Base-by-base conservation (phyloP, 2,888 invertebrate genomes). In the Caenorhabditis sinica region DNA sequence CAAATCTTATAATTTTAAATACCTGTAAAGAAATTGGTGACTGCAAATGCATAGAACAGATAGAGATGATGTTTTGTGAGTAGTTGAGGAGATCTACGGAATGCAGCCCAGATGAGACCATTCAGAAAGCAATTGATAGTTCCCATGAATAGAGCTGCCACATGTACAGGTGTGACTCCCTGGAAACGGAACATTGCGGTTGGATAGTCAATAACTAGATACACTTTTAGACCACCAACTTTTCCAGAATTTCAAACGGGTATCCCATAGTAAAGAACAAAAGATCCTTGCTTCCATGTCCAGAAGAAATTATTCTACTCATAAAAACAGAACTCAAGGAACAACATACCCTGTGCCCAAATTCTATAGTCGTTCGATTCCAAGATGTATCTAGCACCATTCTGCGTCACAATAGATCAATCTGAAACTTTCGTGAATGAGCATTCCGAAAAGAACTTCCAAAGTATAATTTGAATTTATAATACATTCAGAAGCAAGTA, bases 21-120 rank as follows among this genome's bases (percentile, higher is more conserved):
- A 89, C 89, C 89, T 45, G 89, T 87, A 33, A 89, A 82, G 51
- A 84, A 86, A 63, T 89, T 89, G 13, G 89, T 87, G n/a, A 89
- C 75, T 1, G 89, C 87, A 53, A 89, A 85, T 1, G 83, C 82
- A 30, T 87, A 89, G 66, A 89, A 89, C n/a, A 89, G 71, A 45
- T 89, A 82, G 5, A 89, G 80, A 49, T 89, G 87, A 56, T 87
- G 87, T 68, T 89, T 89, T 43, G 82, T 73, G 40, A 89, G 82
- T 33, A 88, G 51, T 15, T 74, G 83, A 6, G 86, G 82, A 17
- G 84, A 85, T 2, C 60, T 49, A 53, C 80, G 81, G 68, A 89
- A 89, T 1, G 89, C 85, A 25, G 56, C 71, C 87, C 89, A 89
- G n/a, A 89, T 88, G 36, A 88, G 63, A 15, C 75, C 87, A 60